Conservation (phyloP, 2,113 vertebrate species). For the Rhea pennata region DNA sequence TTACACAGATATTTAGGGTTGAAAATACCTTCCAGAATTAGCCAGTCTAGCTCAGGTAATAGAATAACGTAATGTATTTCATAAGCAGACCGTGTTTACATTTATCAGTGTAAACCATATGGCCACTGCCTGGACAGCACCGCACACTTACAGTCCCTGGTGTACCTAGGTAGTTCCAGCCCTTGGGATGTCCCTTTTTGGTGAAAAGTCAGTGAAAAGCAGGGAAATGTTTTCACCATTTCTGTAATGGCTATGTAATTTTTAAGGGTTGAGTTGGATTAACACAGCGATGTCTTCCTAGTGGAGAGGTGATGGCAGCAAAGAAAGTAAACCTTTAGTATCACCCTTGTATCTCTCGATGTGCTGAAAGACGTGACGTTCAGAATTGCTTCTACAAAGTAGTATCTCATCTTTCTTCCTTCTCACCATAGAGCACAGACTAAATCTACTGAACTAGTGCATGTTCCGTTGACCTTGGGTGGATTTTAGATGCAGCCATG, state of each 20-base stretch:
- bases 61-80: fast-evolving
- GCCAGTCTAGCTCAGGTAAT: background rate
- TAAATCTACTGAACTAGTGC: background rate
- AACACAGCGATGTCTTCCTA: background rate
- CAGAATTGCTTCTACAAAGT: background rate
- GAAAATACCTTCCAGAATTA: background rate
- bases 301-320: background rate
- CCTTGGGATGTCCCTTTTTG: background rate
- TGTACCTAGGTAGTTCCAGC: fast-evolving
- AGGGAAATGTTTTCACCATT: background rate
- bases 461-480: background rate
- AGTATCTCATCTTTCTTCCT: background rate
- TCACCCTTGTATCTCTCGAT: background rate
- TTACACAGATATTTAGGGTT: fast-evolving
- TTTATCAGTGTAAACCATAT: background rate
- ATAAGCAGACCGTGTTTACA: fast-evolving
- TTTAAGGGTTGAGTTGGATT: background rate
- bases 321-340: background rate
- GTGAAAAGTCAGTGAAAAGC: background rate
- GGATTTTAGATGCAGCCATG: background rate
- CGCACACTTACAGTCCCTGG: background rate
- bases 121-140: background rate
- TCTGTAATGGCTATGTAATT: background rate
- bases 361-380: background rate
- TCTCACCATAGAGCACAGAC: background rate